These are phyloP conservation scores for Sinelater perroti DNA, from an alignment of 2,888 invertebrate species.

Conservation along the genomic window DNA sequence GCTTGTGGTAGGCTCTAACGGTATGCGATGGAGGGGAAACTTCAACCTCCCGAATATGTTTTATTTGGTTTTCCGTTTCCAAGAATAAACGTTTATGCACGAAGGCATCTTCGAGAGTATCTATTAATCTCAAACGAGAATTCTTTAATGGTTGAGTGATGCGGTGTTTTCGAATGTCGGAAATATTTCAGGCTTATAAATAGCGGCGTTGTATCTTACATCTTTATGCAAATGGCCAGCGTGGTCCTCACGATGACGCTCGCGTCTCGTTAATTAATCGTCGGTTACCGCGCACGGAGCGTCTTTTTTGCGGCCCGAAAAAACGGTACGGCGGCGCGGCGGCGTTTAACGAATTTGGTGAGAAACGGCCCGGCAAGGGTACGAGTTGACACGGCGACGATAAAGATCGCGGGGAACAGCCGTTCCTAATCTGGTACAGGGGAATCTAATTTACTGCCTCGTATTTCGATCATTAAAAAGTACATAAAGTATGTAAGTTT, in stretches of 20 bases:
- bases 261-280: slow-evolving; percentile 20
- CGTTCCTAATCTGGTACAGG: slow-evolving; percentile 45
- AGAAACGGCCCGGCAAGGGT: slow-evolving; percentile 31
- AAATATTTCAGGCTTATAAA: slow-evolving; percentile 28
- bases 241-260: slow-evolving; percentile 9
- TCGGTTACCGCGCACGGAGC: slow-evolving; percentile 14
- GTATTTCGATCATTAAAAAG: slow-evolving; percentile 44
- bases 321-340: no score
- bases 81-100: no score
- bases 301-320: no score
- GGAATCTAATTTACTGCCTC: slow-evolving; percentile 46
- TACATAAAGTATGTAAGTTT: slow-evolving; percentile 45
- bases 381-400: slow-evolving; percentile 40
- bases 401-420: slow-evolving; percentile 42
- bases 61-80: no score
- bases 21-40: no score
- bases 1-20: no score
- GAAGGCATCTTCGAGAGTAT: no score
- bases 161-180: slow-evolving; percentile 22
- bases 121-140: background rate
- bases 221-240: slow-evolving; percentile 26
- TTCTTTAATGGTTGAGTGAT: slow-evolving; percentile 3
- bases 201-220: slow-evolving; percentile 24
- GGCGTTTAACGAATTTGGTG: slow-evolving; percentile 28
- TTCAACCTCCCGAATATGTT: no score